These are phyloP conservation scores for Liodrosophila aerea DNA, from an alignment of 2,888 invertebrate genomes.

Conservation along the genomic window DNA sequence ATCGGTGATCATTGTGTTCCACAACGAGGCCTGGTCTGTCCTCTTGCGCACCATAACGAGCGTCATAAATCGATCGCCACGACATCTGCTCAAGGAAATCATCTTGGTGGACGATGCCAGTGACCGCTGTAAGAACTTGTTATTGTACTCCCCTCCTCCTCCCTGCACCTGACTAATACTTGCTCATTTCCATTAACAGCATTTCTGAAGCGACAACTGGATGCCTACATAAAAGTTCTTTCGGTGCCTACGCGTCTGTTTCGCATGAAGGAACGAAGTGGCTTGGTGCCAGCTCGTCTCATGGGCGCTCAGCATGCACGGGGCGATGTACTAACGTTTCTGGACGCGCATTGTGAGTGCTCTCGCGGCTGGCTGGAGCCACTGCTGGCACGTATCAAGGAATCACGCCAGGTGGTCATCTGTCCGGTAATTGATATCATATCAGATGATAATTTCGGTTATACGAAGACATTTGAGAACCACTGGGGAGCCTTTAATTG, in stretches of 20 bases:
- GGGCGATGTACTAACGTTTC: conserved; percentile 93
- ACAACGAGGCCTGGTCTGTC: conserved; percentile 99
- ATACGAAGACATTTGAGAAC: conserved; percentile 93
- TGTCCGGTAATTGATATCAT: conserved; percentile 95
- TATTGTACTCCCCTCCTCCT: neutral
- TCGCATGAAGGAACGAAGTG: conserved; percentile 87
- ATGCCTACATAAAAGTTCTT: conserved; percentile 86
- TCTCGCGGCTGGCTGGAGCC: conserved; percentile 90
- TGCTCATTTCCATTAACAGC: no score
- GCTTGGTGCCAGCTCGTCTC: conserved; percentile 91
- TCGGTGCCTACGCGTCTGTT: conserved; percentile 86
- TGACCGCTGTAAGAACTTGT: conserved; percentile 86
- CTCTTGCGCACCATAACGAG: conserved; percentile 96
- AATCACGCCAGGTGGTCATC: conserved; percentile 78
- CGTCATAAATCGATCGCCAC: conserved; percentile 94
- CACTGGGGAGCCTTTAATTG: conserved; percentile 99
- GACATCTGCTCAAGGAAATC: conserved; percentile 89
- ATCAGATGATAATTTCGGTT: conserved; percentile 97
- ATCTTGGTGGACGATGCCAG: conserved; percentile 95
- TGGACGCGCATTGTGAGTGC: conserved; percentile 99
- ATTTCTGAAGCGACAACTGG: conserved; percentile 86
- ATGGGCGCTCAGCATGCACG: conserved; percentile 88
- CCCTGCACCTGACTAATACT: neutral
- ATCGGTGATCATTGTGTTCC: conserved; percentile 97
- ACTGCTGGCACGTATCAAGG: conserved; percentile 84